Evolutionary conservation across 2,888 invertebrate genomes (phyloP).

Genomic region (Drosophila siamana): DNA sequence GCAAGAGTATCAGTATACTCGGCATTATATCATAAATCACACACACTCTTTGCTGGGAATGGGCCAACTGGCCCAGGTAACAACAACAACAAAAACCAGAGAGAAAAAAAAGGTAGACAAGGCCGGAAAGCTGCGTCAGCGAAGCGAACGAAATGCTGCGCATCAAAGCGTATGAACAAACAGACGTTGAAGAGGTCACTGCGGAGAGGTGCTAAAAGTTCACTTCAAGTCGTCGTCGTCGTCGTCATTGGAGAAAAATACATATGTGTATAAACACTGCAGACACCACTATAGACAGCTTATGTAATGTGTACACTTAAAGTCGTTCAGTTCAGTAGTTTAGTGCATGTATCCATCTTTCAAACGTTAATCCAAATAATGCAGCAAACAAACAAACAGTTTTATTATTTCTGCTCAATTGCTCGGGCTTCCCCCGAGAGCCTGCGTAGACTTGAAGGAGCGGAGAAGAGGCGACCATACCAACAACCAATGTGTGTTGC

Average conservation of each 20-base stretch:
- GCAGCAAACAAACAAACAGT: constrained; percentile 52
- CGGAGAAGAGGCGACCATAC: not conserved
- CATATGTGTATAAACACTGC: no score
- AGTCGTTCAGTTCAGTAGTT: constrained; percentile 22
- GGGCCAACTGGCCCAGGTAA: constrained; percentile 44
- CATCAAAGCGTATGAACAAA: constrained; percentile 53
- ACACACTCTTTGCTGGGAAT: constrained; percentile 19
- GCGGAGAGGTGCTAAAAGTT: constrained; percentile 36
- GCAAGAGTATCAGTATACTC: constrained; percentile 40
- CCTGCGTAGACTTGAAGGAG: not conserved
- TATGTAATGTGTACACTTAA: not conserved
- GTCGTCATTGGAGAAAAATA: constrained; percentile 10
- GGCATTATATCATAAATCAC: constrained; percentile 53
- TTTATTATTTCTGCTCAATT: constrained; percentile 49
- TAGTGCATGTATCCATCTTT: constrained; percentile 49
- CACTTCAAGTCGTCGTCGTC: constrained; percentile 32
- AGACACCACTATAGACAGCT: no score
- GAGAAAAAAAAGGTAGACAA: constrained; percentile 27
- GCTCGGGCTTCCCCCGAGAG: constrained; percentile 20
- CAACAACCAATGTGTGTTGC: no score
- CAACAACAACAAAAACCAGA: not conserved
- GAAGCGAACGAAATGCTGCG: constrained; percentile 85
- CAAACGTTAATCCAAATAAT: constrained; percentile 50
- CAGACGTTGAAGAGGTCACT: constrained; percentile 7
- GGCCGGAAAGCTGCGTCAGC: constrained; percentile 81